Percentiles rank a stretch among this genome's conserved stretches.
These are phyloP conservation scores for Drosophila neonasuta DNA, from an alignment of 2,888 invertebrate genomes.

Conservation along the genomic window DNA sequence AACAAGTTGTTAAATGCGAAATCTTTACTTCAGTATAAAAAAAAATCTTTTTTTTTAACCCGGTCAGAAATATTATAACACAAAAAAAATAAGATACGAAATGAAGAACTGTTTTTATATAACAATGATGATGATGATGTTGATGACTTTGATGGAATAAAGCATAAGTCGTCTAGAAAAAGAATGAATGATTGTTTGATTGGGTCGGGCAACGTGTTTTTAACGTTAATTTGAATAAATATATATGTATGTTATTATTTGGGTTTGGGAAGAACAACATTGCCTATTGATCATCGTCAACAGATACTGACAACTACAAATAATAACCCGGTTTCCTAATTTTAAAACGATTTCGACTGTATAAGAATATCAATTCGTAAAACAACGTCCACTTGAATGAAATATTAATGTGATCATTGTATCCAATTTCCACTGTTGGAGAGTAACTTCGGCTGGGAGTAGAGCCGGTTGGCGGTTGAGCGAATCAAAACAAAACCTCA, in stretches of 20 bases:
- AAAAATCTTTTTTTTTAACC: slow-evolving; percentile 58
- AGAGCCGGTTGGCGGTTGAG: slow-evolving; percentile 34
- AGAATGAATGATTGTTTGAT: slow-evolving; percentile 44
- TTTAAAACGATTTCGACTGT: too few species aligned
- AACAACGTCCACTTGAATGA: too few species aligned
- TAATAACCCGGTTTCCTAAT: too few species aligned
- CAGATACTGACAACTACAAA: too few species aligned
- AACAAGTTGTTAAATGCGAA: slow-evolving; percentile 65
- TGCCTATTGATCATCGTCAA: too few species aligned
- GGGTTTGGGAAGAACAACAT: too few species aligned
- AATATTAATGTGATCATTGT: neutral
- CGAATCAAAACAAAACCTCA: slow-evolving; percentile 31
- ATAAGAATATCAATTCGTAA: too few species aligned
- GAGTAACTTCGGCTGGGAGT: slow-evolving; percentile 33
- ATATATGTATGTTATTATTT: too few species aligned
- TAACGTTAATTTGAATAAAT: too few species aligned
- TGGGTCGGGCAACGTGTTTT: slow-evolving; percentile 31
- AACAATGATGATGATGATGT: slow-evolving; percentile 65
- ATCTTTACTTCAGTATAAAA: slow-evolving; percentile 74
- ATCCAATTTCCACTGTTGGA: slow-evolving; percentile 1
- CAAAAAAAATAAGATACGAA: slow-evolving; percentile 15
- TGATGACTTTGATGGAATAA: slow-evolving; percentile 66
- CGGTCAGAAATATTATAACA: slow-evolving; percentile 68
- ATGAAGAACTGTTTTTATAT: slow-evolving; percentile 63
- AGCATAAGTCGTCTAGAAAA: slow-evolving; percentile 72